Evolutionary conservation across 2,113 vertebrate species (phyloP).

Genomic region (Oryzias melastigma): DNA sequence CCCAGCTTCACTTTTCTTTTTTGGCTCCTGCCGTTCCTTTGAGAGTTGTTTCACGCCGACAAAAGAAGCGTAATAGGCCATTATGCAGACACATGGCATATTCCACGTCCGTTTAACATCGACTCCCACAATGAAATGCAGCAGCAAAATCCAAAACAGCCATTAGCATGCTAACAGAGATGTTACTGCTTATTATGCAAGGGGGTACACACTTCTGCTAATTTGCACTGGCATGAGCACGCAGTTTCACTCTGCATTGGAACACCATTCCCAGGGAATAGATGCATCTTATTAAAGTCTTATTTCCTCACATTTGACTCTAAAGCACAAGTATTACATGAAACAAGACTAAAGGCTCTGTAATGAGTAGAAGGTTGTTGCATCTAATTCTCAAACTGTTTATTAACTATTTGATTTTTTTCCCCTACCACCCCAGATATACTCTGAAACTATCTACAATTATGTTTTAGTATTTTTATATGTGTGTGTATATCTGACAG

Average conservation of each 20-base stretch:
- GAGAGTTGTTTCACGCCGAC: slow-evolving; percentile 52
- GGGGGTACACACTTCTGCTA: slow-evolving; percentile 50
- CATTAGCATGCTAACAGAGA: slow-evolving; percentile 65
- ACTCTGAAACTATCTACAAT: too few relatives aligned
- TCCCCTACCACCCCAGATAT: too few relatives aligned
- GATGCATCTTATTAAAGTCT: slow-evolving; percentile 64
- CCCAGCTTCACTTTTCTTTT: not conserved
- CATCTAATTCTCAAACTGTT: slow-evolving; percentile 22
- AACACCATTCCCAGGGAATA: slow-evolving; percentile 49
- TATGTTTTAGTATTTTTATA: not conserved
- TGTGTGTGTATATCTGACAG: too few relatives aligned
- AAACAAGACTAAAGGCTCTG: slow-evolving; percentile 41
- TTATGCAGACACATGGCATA: slow-evolving; percentile 43
- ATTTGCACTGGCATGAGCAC: slow-evolving; percentile 58
- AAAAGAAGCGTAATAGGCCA: slow-evolving; percentile 63
- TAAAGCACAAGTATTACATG: slow-evolving; percentile 62
- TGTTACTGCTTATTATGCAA: slow-evolving; percentile 41
- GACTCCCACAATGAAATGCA: slow-evolving; percentile 46
- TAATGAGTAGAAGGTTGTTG: slow-evolving; percentile 51
- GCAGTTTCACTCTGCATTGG: slow-evolving; percentile 44
- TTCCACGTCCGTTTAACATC: slow-evolving; percentile 50
- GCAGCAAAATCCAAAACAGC: slow-evolving; percentile 39
- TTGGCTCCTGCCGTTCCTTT: slow-evolving; percentile 44
- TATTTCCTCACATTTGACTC: slow-evolving; percentile 51
- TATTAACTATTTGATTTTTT: not conserved